These are phyloP conservation scores for Alosa alosa DNA, from an alignment of 2,113 vertebrate species.

Conservation along the genomic window DNA sequence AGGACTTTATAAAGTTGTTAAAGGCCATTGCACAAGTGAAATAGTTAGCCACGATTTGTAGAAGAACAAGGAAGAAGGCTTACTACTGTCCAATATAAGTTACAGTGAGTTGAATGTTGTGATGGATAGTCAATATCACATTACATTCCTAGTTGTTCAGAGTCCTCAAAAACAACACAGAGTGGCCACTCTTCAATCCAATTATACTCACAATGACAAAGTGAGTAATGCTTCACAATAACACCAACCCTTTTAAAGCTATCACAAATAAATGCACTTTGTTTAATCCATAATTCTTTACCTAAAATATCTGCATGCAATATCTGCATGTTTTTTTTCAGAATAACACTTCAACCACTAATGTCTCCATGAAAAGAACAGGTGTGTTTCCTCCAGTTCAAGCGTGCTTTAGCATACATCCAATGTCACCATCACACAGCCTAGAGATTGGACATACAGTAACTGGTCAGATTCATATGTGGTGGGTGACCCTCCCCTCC, in stretches of 20 bases:
- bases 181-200: too few species aligned
- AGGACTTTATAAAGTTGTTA: neutral
- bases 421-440: neutral
- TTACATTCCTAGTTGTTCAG: too few species aligned
- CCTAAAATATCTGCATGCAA: too few species aligned
- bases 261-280: too few species aligned
- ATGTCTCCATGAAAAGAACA: neutral
- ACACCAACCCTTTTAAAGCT: too few species aligned
- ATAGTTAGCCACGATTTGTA: neutral
- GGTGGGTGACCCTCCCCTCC: neutral
- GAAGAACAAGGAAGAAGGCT: neutral
- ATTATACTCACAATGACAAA: too few species aligned
- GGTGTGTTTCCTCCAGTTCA: neutral
- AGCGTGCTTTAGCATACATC: neutral
- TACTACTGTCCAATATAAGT: too few species aligned
- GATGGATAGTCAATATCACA: too few species aligned
- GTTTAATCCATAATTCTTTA: too few species aligned
- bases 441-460: neutral
- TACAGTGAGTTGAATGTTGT: too few species aligned
- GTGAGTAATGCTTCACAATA: too few species aligned
- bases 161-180: too few species aligned
- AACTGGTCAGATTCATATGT: neutral
- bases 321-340: neutral
- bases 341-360: neutral
- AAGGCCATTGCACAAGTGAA: conserved; percentile 4